Evolutionary conservation across 2,113 vertebrate genomes (phyloP).

Genomic region (Melanostigma gelatinosum): DNA sequence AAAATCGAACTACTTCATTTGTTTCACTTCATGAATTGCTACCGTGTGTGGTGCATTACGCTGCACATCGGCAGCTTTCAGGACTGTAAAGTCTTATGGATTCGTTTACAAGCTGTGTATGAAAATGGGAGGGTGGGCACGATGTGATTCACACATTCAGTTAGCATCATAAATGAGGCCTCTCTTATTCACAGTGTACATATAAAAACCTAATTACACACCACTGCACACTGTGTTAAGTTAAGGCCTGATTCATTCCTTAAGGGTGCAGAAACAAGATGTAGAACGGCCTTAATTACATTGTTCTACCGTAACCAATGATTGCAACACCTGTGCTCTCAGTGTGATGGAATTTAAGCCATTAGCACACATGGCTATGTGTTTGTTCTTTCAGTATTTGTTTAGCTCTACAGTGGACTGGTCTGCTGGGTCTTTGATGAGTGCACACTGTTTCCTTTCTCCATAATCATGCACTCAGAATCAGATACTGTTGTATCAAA

Average conservation of each 20-base stretch:
- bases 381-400: conserved; percentile 1
- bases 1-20: neutral
- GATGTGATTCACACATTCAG: conserved; percentile 18
- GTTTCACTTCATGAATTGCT: neutral
- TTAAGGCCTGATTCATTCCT: conserved; percentile 22
- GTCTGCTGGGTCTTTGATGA: conserved; percentile 6
- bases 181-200: conserved; percentile 1
- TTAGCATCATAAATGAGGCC: neutral
- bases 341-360: conserved; percentile 1
- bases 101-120: neutral
- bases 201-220: conserved; percentile 42
- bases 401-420: neutral
- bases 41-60: neutral
- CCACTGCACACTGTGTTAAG: neutral
- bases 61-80: neutral
- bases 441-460: neutral
- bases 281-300: conserved; percentile 39
- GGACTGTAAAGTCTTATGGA: neutral
- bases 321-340: conserved; percentile 34
- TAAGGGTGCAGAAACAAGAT: conserved; percentile 26
- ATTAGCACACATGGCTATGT: neutral
- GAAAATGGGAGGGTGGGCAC: neutral
- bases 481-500: neutral
- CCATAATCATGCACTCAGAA: neutral
- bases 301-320: conserved; percentile 24